phyloP scores from a whole-genome alignment of 2,888 invertebrate genomes.

The Caenorhabditis sp. region DNA sequence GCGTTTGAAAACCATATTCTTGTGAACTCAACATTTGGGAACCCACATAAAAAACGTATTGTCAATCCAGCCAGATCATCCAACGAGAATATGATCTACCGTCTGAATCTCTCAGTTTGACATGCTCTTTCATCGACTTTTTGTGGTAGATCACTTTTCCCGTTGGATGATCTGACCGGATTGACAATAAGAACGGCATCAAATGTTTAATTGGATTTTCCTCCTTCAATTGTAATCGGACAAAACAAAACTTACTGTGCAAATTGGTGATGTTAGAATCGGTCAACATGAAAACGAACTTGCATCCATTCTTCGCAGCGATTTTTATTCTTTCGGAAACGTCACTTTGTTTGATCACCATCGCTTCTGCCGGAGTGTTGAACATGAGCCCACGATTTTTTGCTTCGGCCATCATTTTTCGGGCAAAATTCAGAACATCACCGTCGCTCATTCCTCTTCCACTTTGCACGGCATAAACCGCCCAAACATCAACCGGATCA shows the following conservation, averaged over 20 bases:
- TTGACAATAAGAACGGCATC: too few species aligned
- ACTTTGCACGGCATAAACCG: constrained; percentile 6
- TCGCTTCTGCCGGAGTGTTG: constrained; percentile 4
- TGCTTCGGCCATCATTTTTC: neutral
- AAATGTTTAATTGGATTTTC: too few species aligned
- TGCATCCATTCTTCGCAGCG: constrained; percentile 8
- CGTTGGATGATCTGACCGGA: too few species aligned
- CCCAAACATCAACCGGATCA: constrained; percentile 15
- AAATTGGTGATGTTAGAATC: constrained; percentile 28
- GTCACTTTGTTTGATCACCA: constrained; percentile 3
- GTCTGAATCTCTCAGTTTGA: too few species aligned
- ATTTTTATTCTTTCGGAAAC: constrained; percentile 2
- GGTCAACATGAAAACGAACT: constrained; percentile 30
- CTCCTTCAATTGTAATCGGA: too few species aligned
- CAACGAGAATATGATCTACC: too few species aligned
- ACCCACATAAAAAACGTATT: too few species aligned
- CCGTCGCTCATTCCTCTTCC: neutral
- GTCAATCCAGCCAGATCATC: too few species aligned
- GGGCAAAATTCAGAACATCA: neutral
- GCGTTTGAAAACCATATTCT: too few species aligned
- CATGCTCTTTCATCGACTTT: too few species aligned
- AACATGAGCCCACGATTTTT: constrained; percentile 12
- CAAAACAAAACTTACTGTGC: constrained; percentile 11
- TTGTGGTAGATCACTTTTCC: too few species aligned
- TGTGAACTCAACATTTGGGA: too few species aligned